These are phyloP conservation scores for Micrasema longulum DNA, from an alignment of 1,140 invertebrate genomes.

Conservation along the genomic window DNA sequence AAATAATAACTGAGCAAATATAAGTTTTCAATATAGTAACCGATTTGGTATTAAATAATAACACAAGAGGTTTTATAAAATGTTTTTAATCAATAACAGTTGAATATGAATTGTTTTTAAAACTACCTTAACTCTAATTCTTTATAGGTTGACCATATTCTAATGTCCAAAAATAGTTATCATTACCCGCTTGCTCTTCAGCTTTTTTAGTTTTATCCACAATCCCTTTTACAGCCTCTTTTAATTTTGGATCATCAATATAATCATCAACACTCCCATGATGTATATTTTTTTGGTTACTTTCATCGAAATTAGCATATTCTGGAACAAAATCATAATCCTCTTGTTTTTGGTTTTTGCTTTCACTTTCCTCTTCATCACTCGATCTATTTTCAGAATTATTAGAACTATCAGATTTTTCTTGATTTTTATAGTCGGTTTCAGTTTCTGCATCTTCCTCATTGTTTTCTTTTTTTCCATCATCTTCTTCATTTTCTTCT, in stretches of 20 bases:
- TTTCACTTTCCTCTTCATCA: not conserved
- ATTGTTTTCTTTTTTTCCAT: conserved; percentile 53
- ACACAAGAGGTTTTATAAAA: no score
- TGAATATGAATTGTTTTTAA: no score
- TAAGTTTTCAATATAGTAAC: no score
- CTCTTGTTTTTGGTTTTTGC: not conserved
- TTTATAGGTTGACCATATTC: conserved; percentile 62
- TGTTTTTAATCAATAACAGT: no score
- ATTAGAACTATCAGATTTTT: not conserved
- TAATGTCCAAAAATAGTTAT: conserved; percentile 67
- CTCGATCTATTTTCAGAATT: not conserved
- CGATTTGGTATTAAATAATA: no score
- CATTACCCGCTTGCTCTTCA: conserved; percentile 59
- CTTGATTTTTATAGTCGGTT: not conserved
- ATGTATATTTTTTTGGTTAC: conserved; percentile 27
- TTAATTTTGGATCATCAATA: conserved; percentile 56
- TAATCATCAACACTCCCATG: conserved; percentile 23
- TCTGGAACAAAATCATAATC: conserved; percentile 29
- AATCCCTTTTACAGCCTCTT: conserved; percentile 59
- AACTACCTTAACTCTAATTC: no score
- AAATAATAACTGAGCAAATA: no score
- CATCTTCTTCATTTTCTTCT: conserved; percentile 22
- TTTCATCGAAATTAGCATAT: conserved; percentile 40
- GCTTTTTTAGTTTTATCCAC: conserved; percentile 61
- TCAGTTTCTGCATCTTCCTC: conserved; percentile 62